These are phyloP conservation scores for Daphoenositta chrysoptera DNA, from an alignment of 2,113 vertebrate genomes.

Conservation along the genomic window DNA sequence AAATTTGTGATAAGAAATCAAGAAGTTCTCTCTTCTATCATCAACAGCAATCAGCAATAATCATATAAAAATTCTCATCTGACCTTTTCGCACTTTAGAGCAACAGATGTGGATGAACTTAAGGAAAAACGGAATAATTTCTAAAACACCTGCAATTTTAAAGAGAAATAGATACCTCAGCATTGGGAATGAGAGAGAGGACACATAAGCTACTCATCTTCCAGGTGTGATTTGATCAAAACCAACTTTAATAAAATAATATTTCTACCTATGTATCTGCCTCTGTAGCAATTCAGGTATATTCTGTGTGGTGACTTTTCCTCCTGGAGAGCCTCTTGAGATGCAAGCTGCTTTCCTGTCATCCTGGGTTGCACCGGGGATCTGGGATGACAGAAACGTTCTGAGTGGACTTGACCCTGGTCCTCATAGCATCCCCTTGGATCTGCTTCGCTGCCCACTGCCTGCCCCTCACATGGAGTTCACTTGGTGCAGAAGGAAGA, in stretches of 20 bases:
- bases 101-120: neutral
- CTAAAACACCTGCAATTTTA: neutral
- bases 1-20: neutral
- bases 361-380: rapidly evolving
- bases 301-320: neutral
- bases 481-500: neutral
- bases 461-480: rapidly evolving
- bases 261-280: neutral
- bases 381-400: neutral
- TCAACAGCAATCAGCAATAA: neutral
- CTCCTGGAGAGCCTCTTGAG: neutral
- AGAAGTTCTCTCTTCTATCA: neutral
- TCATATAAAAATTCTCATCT: neutral
- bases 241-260: neutral
- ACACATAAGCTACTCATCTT: neutral
- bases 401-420: neutral
- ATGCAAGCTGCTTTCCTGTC: neutral
- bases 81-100: neutral
- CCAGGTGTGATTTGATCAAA: neutral
- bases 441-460: neutral
- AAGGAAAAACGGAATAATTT: neutral
- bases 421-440: neutral
- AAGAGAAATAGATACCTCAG: neutral
- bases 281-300: neutral
- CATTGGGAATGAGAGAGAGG: neutral